Evolutionary conservation across 2,797 vertebrate genomes (phyloP).

Genomic region (Remorina albescens): DNA sequence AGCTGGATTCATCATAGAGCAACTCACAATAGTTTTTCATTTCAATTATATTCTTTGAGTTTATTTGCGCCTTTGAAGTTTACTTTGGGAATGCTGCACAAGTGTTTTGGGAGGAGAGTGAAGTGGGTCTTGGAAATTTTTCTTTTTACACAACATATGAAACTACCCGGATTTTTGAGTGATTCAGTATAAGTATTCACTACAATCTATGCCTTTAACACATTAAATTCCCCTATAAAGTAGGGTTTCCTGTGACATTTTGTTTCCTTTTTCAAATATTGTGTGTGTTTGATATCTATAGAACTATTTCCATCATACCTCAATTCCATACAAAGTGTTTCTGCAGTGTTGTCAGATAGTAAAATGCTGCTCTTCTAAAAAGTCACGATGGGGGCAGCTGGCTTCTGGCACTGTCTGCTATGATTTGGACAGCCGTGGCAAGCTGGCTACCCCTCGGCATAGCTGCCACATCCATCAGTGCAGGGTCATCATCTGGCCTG

Average conservation of each 20-base stretch:
- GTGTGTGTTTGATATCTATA: conserved; percentile 6
- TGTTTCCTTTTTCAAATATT: neutral
- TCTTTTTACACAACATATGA: conserved; percentile 1
- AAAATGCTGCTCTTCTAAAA: conserved; percentile 34
- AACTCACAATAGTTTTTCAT: conserved; percentile 30
- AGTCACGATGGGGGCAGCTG: neutral
- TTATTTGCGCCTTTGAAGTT: conserved; percentile 26
- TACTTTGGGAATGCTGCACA: conserved; percentile 33
- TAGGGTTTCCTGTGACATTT: neutral
- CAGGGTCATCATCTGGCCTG: conserved; percentile 75
- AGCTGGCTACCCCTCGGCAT: conserved; percentile 63
- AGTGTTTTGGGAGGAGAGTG: conserved; percentile 17
- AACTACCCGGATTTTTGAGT: neutral
- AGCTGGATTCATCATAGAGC: conserved; percentile 26
- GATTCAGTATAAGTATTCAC: neutral
- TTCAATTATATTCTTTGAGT: conserved; percentile 44
- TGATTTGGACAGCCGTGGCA: conserved; percentile 41
- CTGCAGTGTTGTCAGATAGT: conserved; percentile 32
- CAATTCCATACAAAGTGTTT: conserved; percentile 32
- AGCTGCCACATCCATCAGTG: conserved; percentile 78
- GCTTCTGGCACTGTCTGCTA: conserved; percentile 48
- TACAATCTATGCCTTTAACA: neutral
- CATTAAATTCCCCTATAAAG: neutral
- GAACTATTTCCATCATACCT: conserved; percentile 20
- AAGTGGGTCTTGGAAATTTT: conserved; percentile 6